Base-by-base conservation (phyloP, 2,888 invertebrate genomes). In the Cephus spinipes region DNA sequence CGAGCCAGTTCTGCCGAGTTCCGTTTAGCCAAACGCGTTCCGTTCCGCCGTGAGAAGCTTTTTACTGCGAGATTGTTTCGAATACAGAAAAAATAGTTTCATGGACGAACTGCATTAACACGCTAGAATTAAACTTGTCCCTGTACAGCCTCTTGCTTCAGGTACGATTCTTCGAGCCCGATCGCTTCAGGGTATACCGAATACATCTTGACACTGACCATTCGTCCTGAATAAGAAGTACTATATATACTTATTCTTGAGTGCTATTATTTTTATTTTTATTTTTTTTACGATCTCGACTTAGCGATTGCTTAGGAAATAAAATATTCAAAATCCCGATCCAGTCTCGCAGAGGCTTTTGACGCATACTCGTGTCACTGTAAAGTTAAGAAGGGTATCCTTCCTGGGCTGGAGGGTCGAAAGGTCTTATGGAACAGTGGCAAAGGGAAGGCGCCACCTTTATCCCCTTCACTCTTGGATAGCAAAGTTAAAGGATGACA, bases 401-500 rank as follows among this genome's bases (percentile, higher is more conserved):
- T 55, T 55, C 23, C 23, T 55, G 55, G 55, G 23, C 55, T 55
- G 71, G n/a, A 71, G 71, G 71, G 71, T 71, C 71, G 71, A 33
- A 71, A 33, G 71, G 71, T 55, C 55, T 55, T 55, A 55, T 23
- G 23, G 55, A 23, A 55, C 55, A 23, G 55, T 55, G 55, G 55
- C 55, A 23, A 55, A 55, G 9, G 55, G 23, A 55, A 9, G 23
- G 55, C 55, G 55, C 55, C 55, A 55, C 33, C 71, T 33, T 71
- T 71, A 32, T 33, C 71, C 33, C 31, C 71, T 71, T 71, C 31
- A 23, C 15, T 71, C 33, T 33, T 33, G 71, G 33, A 71, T 32
- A 12, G 31, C 31, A 71, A 71, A 71, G 71, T 71, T 71, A 71
- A 71, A 33, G 71, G 71, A 31, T 71, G 71, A 71, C 71, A 33